Evolutionary conservation across 2,888 invertebrate species (phyloP).

Genomic region (Neoscelio sp.): DNA sequence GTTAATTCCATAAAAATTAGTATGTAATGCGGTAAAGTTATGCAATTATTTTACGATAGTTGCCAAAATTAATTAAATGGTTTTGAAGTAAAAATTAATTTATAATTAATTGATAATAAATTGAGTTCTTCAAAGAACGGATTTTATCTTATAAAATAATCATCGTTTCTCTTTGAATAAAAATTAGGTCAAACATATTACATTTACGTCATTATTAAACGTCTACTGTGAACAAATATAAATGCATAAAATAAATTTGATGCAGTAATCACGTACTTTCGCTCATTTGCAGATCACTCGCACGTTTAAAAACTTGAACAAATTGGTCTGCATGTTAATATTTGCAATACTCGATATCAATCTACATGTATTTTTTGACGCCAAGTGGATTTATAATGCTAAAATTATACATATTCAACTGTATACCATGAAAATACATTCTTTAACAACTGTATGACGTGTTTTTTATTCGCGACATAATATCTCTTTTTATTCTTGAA

Average conservation of each 20-base stretch:
- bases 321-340: not conserved
- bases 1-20: no score
- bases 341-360: not conserved
- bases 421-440: conserved; percentile 1
- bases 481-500: not conserved
- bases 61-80: no score
- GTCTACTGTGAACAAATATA: not conserved
- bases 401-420: not conserved
- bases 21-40: no score
- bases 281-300: not conserved
- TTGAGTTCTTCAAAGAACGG: no score
- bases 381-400: not conserved
- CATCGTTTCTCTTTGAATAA: no score
- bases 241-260: not conserved
- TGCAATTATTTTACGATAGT: no score
- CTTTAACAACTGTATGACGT: not conserved
- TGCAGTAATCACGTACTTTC: not conserved
- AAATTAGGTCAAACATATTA: no score
- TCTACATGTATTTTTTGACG: not conserved
- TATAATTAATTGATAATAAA: no score
- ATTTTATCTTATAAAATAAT: no score
- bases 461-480: conserved; percentile 4
- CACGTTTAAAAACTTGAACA: not conserved
- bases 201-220: no score
- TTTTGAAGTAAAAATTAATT: no score